phyloP scores from a whole-genome alignment of 2,888 invertebrate species.

The Rotaria macrura region DNA sequence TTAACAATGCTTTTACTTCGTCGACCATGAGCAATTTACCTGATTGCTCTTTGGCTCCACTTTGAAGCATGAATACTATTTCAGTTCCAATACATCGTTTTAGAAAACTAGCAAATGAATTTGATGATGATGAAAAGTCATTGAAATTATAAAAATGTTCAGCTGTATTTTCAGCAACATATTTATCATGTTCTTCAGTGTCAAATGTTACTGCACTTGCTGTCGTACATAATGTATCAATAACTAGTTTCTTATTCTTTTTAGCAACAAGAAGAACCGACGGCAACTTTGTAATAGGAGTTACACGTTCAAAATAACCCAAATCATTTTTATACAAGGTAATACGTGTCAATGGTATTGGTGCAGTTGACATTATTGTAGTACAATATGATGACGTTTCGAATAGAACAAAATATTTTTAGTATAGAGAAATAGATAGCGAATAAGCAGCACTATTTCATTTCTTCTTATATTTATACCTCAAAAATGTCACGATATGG shows the following conservation, averaged over 20 bases:
- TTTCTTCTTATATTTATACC: not conserved
- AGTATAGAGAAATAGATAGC: not conserved
- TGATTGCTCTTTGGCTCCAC: not conserved
- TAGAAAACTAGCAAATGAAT: not conserved
- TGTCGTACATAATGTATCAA: not conserved
- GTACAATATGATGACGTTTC: no score
- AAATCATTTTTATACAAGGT: conserved; percentile 17
- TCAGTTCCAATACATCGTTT: not conserved
- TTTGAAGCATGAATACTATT: not conserved
- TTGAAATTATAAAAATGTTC: not conserved
- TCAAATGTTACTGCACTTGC: not conserved
- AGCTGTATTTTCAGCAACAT: not conserved
- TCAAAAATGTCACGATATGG: not conserved
- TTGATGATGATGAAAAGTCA: not conserved
- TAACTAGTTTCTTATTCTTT: not conserved
- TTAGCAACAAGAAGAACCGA: not conserved
- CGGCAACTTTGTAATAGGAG: not conserved
- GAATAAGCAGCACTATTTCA: not conserved
- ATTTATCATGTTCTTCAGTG: not conserved
- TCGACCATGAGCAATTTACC: not conserved
- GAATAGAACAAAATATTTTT: no score
- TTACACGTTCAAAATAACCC: not conserved
- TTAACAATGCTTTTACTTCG: not conserved
- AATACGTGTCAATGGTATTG: not conserved
- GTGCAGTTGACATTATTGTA: not conserved